Evolutionary conservation across 1,140 invertebrate genomes (phyloP).

Genomic region (Tetraneura akinire): DNA sequence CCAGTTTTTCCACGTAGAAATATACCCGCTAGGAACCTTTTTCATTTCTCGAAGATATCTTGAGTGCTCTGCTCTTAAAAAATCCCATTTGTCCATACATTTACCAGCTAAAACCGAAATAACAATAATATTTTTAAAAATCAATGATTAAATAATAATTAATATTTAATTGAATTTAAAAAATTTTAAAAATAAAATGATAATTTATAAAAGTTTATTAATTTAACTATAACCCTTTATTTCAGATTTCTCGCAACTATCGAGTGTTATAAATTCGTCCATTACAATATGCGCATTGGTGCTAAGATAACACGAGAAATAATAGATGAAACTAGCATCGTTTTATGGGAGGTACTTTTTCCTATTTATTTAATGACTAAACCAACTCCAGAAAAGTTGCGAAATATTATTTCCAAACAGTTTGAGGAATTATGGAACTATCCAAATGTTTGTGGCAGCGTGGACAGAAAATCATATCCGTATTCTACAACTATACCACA

Average conservation of each 20-base stretch:
- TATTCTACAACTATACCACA: no score
- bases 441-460: no score
- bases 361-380: constrained; percentile 12
- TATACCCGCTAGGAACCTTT: constrained; percentile 27
- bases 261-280: constrained; percentile 42
- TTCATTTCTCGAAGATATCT: constrained; percentile 35
- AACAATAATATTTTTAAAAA: constrained; percentile 17
- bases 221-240: constrained; percentile 29
- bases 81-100: constrained; percentile 46
- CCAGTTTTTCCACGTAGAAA: constrained; percentile 48
- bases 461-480: no score
- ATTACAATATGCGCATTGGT: constrained; percentile 50
- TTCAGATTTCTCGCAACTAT: constrained; percentile 35
- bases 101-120: constrained; percentile 29
- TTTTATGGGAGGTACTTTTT: not conserved
- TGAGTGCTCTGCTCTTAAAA: constrained; percentile 36
- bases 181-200: not conserved
- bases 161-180: not conserved
- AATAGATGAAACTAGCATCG: constrained; percentile 9
- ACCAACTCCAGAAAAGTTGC: constrained; percentile 37
- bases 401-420: no score
- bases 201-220: not conserved
- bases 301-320: constrained; percentile 23
- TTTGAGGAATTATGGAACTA: no score
- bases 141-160: not conserved